Evolutionary conservation across 1,140 invertebrate species (phyloP), one percentile per base, ranked within the genome.

Genomic region (Epicauta chinensis): DNA sequence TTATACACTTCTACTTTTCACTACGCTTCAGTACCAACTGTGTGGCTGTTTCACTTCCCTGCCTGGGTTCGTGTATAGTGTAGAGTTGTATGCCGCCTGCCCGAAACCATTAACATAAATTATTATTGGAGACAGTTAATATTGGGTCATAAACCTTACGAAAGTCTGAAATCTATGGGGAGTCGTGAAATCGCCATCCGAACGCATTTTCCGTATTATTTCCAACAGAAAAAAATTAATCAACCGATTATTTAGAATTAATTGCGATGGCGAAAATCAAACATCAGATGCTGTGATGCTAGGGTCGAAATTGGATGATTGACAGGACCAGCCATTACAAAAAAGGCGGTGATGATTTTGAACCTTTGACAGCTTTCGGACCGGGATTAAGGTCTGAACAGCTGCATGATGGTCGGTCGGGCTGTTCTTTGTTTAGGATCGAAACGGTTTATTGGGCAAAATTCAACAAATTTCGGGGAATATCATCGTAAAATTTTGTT

Each of bases 101-200:
- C 50, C 60, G 56, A 60, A 60, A 58, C 66, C 69, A 71, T 71
- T 71, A 71, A 69, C 68, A 71, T 70, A 70, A 71, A 71, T 71
- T 71, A 70, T 71, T 67, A 66, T 64, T 60, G 68, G 68, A 69
- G 69, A 70, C 69, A 69, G 67, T 70, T 69, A 69, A 69, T 70
- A 71, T 67, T 69, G 67, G 65, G 67, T 68, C 67, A 67, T 71
- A 70, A 71, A 71, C 62, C 55, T 63, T 59, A 41, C 50, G 39
- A 42, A 40, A 54, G 53, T 54, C 55, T 58, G 56, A 55, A 61
- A 63, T 46, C 54, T 51, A 45, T 47, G 53, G 56, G 53, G 55
- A 53, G 53, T 41, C 29, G 43, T 55, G 36, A 43, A 16, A 43
- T 29, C 17, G 16, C 47, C 30, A n/a, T 39, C 45, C 43, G 23